Percentiles rank a stretch among this genome's conserved stretches.
Evolutionary conservation across 2,113 vertebrate species (phyloP).

Genomic region (Barbus barbus): DNA sequence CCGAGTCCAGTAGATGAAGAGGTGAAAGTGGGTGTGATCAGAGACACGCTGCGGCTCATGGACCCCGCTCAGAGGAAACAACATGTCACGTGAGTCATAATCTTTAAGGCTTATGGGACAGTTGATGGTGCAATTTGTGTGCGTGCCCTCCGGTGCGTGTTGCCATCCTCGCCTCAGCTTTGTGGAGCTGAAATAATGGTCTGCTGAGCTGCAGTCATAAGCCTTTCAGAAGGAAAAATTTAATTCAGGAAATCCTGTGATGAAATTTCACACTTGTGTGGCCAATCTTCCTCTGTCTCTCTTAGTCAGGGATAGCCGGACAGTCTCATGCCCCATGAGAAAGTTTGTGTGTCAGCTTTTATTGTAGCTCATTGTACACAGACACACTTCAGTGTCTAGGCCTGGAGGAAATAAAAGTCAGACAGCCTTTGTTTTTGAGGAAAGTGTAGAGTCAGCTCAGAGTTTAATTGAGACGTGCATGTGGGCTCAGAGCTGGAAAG

Average conservation of each 20-base stretch:
- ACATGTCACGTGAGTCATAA: slow-evolving; percentile 58
- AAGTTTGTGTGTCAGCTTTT: slow-evolving; percentile 27
- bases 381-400: neutral
- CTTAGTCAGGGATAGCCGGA: neutral
- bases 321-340: neutral
- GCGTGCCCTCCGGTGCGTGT: neutral
- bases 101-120: neutral
- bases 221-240: slow-evolving; percentile 70
- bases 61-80: slow-evolving; percentile 82
- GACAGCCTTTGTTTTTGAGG: neutral
- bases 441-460: slow-evolving; percentile 16
- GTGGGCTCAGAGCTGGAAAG: neutral
- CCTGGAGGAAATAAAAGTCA: slow-evolving; percentile 36
- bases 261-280: slow-evolving; percentile 62
- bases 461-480: slow-evolving; percentile 22
- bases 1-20: slow-evolving; percentile 94
- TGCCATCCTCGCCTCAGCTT: neutral
- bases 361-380: neutral
- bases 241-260: slow-evolving; percentile 56
- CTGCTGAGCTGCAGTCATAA: slow-evolving; percentile 53
- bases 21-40: slow-evolving; percentile 93
- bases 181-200: slow-evolving; percentile 2
- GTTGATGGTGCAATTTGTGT: slow-evolving; percentile 1
- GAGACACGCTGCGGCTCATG: slow-evolving; percentile 92
- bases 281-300: slow-evolving; percentile 23